Conservation (phyloP, 2,888 invertebrate genomes). For the Drosophila villosipedis region DNA sequence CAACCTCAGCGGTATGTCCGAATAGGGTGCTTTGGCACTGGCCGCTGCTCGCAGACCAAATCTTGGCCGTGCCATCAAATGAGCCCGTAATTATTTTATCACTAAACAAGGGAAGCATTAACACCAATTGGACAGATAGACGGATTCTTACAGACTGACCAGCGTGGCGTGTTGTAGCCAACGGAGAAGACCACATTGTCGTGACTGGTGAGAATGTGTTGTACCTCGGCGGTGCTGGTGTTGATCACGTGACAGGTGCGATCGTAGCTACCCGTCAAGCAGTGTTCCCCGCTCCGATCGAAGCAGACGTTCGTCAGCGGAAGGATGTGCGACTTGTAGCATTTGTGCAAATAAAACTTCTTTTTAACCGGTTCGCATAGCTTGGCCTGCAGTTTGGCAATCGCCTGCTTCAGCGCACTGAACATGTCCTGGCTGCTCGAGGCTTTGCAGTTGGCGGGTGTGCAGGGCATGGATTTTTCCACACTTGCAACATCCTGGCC, state of each 20-base stretch:
- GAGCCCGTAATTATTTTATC: conserved; percentile 91
- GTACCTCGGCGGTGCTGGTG: conserved; percentile 89
- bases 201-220: conserved; percentile 90
- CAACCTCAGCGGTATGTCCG: conserved; percentile 92
- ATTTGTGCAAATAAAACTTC: conserved; percentile 89
- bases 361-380: conserved; percentile 88
- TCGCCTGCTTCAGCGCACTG: conserved; percentile 87
- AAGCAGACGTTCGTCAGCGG: conserved; percentile 91
- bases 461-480: neutral
- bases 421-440: conserved; percentile 65
- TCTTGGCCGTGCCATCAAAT: conserved; percentile 91
- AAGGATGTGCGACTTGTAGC: conserved; percentile 88
- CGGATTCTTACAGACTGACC: conserved; percentile 86
- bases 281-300: conserved; percentile 90
- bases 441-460: conserved; percentile 38
- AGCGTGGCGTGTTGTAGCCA: conserved; percentile 90
- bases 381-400: conserved; percentile 88
- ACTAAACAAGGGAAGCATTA: conserved; percentile 82
- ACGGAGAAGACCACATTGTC: conserved; percentile 93
- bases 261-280: conserved; percentile 93
- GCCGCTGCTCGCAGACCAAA: conserved; percentile 90
- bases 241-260: conserved; percentile 93
- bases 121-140: neutral
- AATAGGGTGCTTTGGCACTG: conserved; percentile 89
- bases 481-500: neutral